Percentiles rank a stretch among this genome's conserved stretches.
Conservation (phyloP, 23 tunicate genomes). For the Trididemnum nubilum region DNA sequence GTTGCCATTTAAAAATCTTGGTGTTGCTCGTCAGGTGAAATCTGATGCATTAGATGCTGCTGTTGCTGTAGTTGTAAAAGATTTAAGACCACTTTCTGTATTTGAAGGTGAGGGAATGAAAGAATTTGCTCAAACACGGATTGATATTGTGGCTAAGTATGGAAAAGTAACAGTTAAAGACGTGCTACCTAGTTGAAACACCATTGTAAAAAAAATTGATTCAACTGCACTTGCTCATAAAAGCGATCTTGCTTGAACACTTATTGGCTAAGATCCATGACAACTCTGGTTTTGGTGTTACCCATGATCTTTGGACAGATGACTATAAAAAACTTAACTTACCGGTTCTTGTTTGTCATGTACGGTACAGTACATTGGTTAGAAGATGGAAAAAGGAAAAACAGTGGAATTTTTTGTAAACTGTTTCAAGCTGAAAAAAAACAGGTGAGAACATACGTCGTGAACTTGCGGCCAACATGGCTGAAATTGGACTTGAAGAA, state of each 20-base stretch:
- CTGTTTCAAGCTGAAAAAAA: background rate
- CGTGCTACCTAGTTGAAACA: conserved; percentile 19
- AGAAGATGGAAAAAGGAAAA: too few relatives aligned
- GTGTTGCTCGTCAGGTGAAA: background rate
- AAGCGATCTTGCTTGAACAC: background rate
- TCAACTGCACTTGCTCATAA: background rate
- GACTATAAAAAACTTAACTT: conserved; percentile 17
- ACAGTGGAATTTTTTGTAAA: too few relatives aligned
- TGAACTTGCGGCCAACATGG: background rate
- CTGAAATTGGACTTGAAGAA: too few relatives aligned
- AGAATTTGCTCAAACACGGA: too few relatives aligned
- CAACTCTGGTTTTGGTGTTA: conserved; percentile 27
- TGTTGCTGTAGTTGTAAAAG: background rate
- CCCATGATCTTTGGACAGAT: conserved; percentile 23
- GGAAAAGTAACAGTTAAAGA: conserved; percentile 5
- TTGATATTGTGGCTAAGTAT: conserved; percentile 25
- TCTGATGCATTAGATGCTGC: background rate
- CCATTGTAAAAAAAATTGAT: conserved; percentile 12
- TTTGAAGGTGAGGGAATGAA: background rate
- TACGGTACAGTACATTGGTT: conserved; percentile 17
- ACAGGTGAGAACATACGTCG: conserved; percentile 1
- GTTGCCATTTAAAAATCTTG: background rate
- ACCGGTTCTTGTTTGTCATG: conserved; percentile 39
- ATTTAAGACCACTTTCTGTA: background rate
- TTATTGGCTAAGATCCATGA: background rate